Evolutionary conservation across 2,797 vertebrate species (phyloP).

Genomic region (Enteromius mattozi): DNA sequence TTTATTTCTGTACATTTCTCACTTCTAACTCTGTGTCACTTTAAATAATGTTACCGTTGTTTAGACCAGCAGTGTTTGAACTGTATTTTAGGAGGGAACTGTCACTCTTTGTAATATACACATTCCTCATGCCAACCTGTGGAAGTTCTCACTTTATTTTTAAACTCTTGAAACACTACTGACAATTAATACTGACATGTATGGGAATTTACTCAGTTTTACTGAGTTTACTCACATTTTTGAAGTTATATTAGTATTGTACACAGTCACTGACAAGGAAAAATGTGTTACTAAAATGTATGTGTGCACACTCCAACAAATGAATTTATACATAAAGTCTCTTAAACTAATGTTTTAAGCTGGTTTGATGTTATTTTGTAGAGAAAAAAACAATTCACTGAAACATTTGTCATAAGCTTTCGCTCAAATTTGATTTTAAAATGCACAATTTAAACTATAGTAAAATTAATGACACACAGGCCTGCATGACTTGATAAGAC

Average conservation of each 20-base stretch:
- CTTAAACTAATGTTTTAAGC: constrained; percentile 48
- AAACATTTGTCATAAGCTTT: neutral
- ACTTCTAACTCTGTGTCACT: constrained; percentile 51
- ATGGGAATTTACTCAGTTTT: constrained; percentile 52
- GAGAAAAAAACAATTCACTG: neutral
- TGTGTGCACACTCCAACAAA: constrained; percentile 61
- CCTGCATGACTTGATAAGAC: neutral
- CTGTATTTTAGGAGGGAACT: constrained; percentile 49
- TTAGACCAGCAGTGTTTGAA: constrained; percentile 49
- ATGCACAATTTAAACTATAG: neutral
- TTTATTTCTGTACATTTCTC: constrained; percentile 32
- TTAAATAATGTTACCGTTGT: constrained; percentile 39
- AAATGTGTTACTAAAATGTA: constrained; percentile 62
- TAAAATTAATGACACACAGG: neutral
- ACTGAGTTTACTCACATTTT: constrained; percentile 59
- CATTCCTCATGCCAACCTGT: constrained; percentile 83
- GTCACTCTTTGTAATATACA: constrained; percentile 66
- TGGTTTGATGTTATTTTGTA: constrained; percentile 9
- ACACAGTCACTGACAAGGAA: constrained; percentile 54
- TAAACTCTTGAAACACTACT: constrained; percentile 64
- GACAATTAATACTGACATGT: constrained; percentile 63
- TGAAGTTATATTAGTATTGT: constrained; percentile 72
- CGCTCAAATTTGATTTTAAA: neutral
- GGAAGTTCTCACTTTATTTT: constrained; percentile 70
- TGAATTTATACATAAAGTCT: constrained; percentile 76